Evolutionary conservation across 1,140 invertebrate genomes (phyloP), one percentile per base, ranked within the genome.

Genomic region (Drosophila tristis): DNA sequence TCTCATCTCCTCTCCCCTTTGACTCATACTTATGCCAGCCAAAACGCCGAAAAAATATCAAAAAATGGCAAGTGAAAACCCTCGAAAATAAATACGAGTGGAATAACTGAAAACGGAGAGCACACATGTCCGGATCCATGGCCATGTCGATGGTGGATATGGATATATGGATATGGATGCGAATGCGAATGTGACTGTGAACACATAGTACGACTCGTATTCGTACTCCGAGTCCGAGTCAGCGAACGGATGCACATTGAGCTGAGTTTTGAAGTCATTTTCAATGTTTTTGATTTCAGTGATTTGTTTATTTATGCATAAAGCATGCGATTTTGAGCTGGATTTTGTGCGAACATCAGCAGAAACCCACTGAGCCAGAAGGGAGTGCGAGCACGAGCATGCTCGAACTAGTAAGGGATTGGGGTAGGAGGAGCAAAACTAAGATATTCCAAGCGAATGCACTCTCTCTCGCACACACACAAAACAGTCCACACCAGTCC

Each of bases 271-370:
- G 58, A 82, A 86, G 82, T 87, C 78, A 86, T 86, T 86, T 76
- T 75, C 74, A 86, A 87, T 86, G 82, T 87, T 86, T 87, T 89
- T 89, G 84, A 89, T 89, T 89, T 79, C 84, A 89, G 79, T 89
- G 84, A 89, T 89, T 89, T 89, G 84, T 89, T 89, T 89, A 89
- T 89, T 89, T 89, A 89, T 89, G 84, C 84, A 89, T 84, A 89
- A 89, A 78, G 85, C 84, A 89, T 84, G 85, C 84, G 78, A 84
- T 84, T 89, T 81, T 81, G 78, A 50, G 78, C 70, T 60, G 63
- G 63, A 54, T 73, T 87, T 80, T 85, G 54, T 80, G 81, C 74
- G 45, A 63, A 39, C 81, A 87, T 86, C 81, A 86, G 81, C 81
- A 75, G 65, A 62, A 87, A 71, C 47, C 67, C 53, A 71, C 20